These are phyloP conservation scores for Tinea semifulvella DNA, from an alignment of 2,888 invertebrate genomes.

Conservation along the genomic window DNA sequence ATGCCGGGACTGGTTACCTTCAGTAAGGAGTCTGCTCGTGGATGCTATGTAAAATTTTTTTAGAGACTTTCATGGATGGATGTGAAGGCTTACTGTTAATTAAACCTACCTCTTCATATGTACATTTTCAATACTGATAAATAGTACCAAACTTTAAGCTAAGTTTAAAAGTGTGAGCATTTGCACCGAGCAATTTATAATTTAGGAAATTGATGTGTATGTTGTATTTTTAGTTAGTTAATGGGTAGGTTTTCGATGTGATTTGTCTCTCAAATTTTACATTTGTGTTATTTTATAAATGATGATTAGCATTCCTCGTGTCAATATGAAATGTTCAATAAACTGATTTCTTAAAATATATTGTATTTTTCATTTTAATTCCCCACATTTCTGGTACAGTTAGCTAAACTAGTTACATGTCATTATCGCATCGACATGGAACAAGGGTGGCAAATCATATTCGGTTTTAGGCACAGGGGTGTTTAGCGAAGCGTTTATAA, in stretches of 20 bases:
- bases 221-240: constrained; percentile 66
- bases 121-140: constrained; percentile 62
- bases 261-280: constrained; percentile 67
- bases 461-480: too few relatives aligned
- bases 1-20: too few relatives aligned
- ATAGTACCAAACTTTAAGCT: constrained; percentile 61
- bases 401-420: too few relatives aligned
- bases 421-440: too few relatives aligned
- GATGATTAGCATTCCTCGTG: constrained; percentile 69
- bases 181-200: constrained; percentile 35
- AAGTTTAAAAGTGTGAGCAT: constrained; percentile 28
- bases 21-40: background rate
- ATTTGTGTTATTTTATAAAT: constrained; percentile 67
- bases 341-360: constrained; percentile 64
- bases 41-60: constrained; percentile 42
- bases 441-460: too few relatives aligned
- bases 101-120: constrained; percentile 64
- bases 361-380: constrained; percentile 35
- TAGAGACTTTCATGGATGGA: constrained; percentile 50
- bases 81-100: constrained; percentile 52
- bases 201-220: constrained; percentile 63
- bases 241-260: constrained; percentile 66
- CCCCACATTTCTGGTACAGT: too few relatives aligned
- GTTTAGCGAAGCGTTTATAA: too few relatives aligned
- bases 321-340: constrained; percentile 68